A percentile compares a stretch with the other conserved stretches of the same genome.
These are phyloP conservation scores for Drosophila cognata DNA, from an alignment of 2,888 invertebrate species.

Conservation along the genomic window DNA sequence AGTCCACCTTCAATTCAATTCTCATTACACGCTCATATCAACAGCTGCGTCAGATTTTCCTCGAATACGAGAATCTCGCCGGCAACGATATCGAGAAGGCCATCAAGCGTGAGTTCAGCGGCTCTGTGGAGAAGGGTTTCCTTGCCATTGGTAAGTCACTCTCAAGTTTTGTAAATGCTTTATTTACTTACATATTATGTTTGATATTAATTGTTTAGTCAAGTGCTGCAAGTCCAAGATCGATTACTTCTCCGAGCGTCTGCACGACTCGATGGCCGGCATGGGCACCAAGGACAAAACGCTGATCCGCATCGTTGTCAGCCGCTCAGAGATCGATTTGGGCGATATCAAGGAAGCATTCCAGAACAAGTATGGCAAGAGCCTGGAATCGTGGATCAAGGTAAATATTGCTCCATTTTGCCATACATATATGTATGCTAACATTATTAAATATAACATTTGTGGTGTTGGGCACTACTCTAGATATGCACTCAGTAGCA, in stretches of 20 bases:
- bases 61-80: constrained; percentile 92
- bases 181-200: neutral
- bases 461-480: constrained; percentile 43
- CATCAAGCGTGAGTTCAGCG: constrained; percentile 95
- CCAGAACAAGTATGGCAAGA: constrained; percentile 92
- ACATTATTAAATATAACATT: constrained; percentile 20
- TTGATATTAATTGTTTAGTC: constrained; percentile 85
- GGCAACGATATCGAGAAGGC: constrained; percentile 94
- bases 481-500: constrained; percentile 24
- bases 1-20: constrained; percentile 94
- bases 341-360: constrained; percentile 97
- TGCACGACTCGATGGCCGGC: constrained; percentile 96
- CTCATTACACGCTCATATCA: constrained; percentile 95
- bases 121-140: constrained; percentile 93
- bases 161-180: neutral
- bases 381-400: constrained; percentile 93
- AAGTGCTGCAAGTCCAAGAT: constrained; percentile 96
- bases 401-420: constrained; percentile 85
- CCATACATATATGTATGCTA: constrained; percentile 5
- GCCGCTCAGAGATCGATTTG: constrained; percentile 95
- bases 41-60: constrained; percentile 93
- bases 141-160: constrained; percentile 92
- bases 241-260: constrained; percentile 95
- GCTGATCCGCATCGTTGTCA: constrained; percentile 95
- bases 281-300: constrained; percentile 95